Base-by-base conservation (phyloP, 2,797 vertebrate species). In the Botia kubotai region DNA sequence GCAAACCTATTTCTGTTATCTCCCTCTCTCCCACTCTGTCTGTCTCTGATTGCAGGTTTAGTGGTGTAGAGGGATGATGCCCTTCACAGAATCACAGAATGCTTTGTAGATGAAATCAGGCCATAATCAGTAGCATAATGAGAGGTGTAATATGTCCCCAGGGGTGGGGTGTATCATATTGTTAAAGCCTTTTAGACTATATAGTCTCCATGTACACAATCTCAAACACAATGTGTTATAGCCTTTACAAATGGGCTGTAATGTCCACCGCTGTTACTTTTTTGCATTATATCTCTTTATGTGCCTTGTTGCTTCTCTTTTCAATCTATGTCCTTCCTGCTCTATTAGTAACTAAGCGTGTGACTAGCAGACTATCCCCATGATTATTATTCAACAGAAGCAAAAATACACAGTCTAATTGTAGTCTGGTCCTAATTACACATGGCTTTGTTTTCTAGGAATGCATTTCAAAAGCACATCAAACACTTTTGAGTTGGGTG, bases 131-230 rank as follows among this genome's bases (percentile, higher is more conserved):
- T 89, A 92, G 92, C 94, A 95, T 95, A 96, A 96, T 95, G 94
- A 96, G 95, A 93, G 95, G 93, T 93, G 92, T 95, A 95, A 96
- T 95, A 93, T 94, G 94, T 95, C 96, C 95, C 95, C 80, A 84
- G 95, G 94, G 95, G 95, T n/a, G 53, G 79, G 75, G 79, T 63
- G 75, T 85, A 94, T 95, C 93, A 94, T 94, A 95, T 94, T 94
- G 94, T 93, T 93, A 92, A 93, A 93, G 91, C 94, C 94, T 81
- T 72, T 83, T 63, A 70, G 48, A 72, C 36, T 53, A 74, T 70
- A 65, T 72, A 66, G 72, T 80, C 78, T 72, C 69, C 48, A 66
- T 33, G 67, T 26, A 48, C 39, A 46, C 67, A 65, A 50, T 57
- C 19, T 55, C 69, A 16, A 39, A 65, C 19, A 66, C 29, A 19